Percentiles rank a stretch among this genome's conserved stretches.
Conservation (phyloP, 2,113 vertebrate genomes). For the Gnathonemus longibarbis region DNA sequence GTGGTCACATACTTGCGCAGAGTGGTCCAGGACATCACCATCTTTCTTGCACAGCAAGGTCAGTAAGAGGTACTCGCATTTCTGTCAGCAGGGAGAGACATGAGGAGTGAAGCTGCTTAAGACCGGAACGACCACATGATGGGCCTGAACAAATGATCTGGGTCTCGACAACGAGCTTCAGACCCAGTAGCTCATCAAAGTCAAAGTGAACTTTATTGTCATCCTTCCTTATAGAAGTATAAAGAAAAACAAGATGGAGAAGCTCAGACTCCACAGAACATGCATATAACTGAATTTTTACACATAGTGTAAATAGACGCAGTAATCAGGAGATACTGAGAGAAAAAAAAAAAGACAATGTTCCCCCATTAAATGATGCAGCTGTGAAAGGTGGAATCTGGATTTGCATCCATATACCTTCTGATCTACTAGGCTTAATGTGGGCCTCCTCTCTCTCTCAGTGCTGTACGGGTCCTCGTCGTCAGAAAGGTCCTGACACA, state of each 20-base stretch:
- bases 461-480: conserved; percentile 26
- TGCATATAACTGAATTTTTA: no score
- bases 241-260: no score
- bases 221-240: no score
- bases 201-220: no score
- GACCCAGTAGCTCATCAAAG: not conserved
- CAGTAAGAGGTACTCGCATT: conserved; percentile 44
- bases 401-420: conserved; percentile 30
- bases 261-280: no score
- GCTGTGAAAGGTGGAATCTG: not conserved
- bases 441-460: conserved; percentile 19
- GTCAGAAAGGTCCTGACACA: conserved; percentile 41
- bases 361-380: not conserved
- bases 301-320: no score
- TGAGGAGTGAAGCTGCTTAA: not conserved
- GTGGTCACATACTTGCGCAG: conserved; percentile 18
- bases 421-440: conserved; percentile 40
- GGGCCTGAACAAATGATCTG: not conserved
- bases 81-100: conserved; percentile 28
- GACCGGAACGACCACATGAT: not conserved
- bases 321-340: no score
- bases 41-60: conserved; percentile 36
- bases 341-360: no score
- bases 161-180: not conserved
- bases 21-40: conserved; percentile 23